A percentile compares a stretch with the other conserved stretches of the same genome.
These are phyloP conservation scores for Gobiocypris rarus DNA, from an alignment of 2,113 vertebrate genomes.

Conservation along the genomic window DNA sequence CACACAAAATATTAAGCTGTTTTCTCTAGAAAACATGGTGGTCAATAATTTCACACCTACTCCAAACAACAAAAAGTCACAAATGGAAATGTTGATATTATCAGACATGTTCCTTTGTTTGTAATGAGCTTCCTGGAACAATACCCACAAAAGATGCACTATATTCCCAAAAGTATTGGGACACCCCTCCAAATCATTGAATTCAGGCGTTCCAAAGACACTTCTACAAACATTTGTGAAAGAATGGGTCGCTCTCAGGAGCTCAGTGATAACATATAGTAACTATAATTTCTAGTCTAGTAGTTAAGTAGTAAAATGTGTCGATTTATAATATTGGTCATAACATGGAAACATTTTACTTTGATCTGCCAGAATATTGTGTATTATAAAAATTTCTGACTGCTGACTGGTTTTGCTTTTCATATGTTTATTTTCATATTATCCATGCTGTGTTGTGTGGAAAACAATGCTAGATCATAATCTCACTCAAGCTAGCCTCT, in stretches of 20 bases:
- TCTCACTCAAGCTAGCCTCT: neutral
- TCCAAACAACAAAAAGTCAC: neutral
- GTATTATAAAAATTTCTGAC: neutral
- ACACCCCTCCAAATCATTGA: too few relatives aligned
- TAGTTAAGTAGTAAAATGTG: too few relatives aligned
- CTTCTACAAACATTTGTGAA: too few relatives aligned
- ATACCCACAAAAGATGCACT: neutral
- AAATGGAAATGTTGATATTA: neutral
- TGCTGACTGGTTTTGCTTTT: neutral
- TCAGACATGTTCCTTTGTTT: neutral
- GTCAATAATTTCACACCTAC: slow-evolving; percentile 5
- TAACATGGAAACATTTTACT: neutral
- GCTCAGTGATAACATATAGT: too few relatives aligned
- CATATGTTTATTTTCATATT: neutral
- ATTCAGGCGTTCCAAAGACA: too few relatives aligned
- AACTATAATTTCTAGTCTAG: too few relatives aligned
- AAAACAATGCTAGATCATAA: neutral
- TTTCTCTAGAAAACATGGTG: neutral
- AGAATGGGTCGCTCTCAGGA: too few relatives aligned
- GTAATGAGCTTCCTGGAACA: neutral
- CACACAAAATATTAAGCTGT: neutral
- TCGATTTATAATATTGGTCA: neutral
- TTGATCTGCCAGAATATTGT: neutral
- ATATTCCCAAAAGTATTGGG: too few relatives aligned
- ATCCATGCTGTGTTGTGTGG: neutral